phyloP scores from a whole-genome alignment of 2,888 invertebrate species.

The Parnassius glacialis region DNA sequence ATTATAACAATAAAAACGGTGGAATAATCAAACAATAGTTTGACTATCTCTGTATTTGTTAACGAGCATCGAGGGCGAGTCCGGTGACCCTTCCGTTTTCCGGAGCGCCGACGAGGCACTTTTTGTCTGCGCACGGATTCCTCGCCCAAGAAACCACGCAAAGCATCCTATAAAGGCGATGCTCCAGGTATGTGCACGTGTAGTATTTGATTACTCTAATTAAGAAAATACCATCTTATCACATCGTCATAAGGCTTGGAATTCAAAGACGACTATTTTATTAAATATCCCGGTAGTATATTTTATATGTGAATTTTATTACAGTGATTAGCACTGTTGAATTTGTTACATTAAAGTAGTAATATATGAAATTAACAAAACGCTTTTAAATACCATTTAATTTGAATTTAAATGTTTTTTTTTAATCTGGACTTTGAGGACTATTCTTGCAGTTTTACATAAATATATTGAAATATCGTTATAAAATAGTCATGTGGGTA shows the following conservation, averaged over 20 bases:
- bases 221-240: conserved; percentile 10
- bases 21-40: conserved; percentile 33
- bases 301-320: background rate
- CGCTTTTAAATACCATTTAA: too few species aligned
- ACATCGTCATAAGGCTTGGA: background rate
- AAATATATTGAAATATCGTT: too few species aligned
- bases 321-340: background rate
- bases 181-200: conserved; percentile 32
- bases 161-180: conserved; percentile 50
- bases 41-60: conserved; percentile 46
- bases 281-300: background rate
- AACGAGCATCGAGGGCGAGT: conserved; percentile 59
- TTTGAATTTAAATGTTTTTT: too few species aligned
- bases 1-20: too few species aligned
- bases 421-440: too few species aligned
- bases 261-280: background rate
- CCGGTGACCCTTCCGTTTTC: conserved; percentile 69
- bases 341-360: background rate
- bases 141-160: conserved; percentile 55
- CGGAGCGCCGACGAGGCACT: conserved; percentile 52
- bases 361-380: background rate
- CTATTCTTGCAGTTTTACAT: too few species aligned
- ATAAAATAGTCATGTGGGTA: too few species aligned
- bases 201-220: background rate
- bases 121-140: conserved; percentile 74